Evolutionary conservation across 2,113 vertebrate species (phyloP), one percentile per base, ranked within the genome.

Genomic region (Perca schrenkii): DNA sequence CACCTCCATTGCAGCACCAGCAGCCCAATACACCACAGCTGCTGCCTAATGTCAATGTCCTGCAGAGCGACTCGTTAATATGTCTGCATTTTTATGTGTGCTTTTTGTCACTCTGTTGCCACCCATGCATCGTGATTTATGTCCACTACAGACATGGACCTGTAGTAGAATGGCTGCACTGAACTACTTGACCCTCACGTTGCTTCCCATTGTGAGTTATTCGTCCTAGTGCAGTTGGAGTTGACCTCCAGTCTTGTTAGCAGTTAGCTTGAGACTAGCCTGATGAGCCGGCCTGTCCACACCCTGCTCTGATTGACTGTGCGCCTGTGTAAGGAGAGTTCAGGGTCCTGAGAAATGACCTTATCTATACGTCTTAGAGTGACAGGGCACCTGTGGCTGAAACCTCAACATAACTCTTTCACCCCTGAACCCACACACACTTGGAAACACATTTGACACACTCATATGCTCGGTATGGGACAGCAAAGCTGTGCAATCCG

Each of bases 351-450:
- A 85, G 80, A 88, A 86, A 57, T 74, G 66, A 87, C 84, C 83
- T 89, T 66, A 74, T 86, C 25, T 58, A 11, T 43, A 2, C 14
- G 25, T 53, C 77, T 62, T 50, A 83, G 82, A 89, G 78, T 75
- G 90, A 87, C 82, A 83, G 66, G 80, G 69, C 92, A 88, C 66
- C 88, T 93, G 92, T 87, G 76, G 4, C 22, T 21, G 7, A 75
- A 75, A 75, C 70, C 85, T 79, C 92, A 62, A 50, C 22, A 1
- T 64, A 83, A 82, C 78, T 79, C 34, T 36, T 80, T 84, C 54
- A 74, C 86, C 79, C 80, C 50, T 46, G 58, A 21, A 49, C 53
- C 61, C 66, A 65, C 72, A 70, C 82, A 56, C 11, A 64, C 66
- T 60, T 34, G 19, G 12, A 70, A 12, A 65, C 65, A 31, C 47